phyloP scores from a whole-genome alignment of 2,797 vertebrate species.

The Cossypha dichroa region DNA sequence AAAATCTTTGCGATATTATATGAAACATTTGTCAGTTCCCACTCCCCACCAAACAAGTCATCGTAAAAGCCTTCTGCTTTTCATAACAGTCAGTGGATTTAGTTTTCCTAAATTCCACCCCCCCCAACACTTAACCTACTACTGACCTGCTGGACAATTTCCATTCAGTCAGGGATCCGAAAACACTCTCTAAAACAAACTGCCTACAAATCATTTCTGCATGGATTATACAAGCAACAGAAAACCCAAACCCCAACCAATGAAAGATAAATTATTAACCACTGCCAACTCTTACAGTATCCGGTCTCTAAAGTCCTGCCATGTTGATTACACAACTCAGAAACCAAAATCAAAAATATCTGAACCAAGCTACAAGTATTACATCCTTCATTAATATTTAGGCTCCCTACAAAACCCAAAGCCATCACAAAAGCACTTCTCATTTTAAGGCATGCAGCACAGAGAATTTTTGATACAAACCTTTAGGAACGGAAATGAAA shows the following conservation, averaged over 20 bases:
- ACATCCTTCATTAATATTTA: neutral
- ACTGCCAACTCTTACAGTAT: neutral
- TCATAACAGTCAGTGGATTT: neutral
- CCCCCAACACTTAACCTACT: neutral
- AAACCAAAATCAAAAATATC: neutral
- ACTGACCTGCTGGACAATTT: neutral
- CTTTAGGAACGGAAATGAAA: neutral
- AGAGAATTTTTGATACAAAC: neutral
- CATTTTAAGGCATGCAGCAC: neutral
- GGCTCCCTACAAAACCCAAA: neutral
- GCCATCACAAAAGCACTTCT: neutral
- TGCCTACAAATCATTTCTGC: neutral
- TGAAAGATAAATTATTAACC: neutral
- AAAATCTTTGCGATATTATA: neutral
- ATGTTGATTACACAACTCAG: neutral
- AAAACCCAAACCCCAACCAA: neutral
- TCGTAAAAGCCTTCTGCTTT: neutral
- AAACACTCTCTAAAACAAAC: neutral
- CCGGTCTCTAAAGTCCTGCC: neutral
- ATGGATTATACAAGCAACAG: neutral
- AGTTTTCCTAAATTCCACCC: neutral
- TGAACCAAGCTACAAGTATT: neutral
- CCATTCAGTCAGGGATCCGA: neutral
- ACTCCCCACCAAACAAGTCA: neutral
- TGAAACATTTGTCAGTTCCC: neutral